These are phyloP conservation scores for Eupithecia subfuscata DNA, from an alignment of 2,888 invertebrate species.

Conservation along the genomic window DNA sequence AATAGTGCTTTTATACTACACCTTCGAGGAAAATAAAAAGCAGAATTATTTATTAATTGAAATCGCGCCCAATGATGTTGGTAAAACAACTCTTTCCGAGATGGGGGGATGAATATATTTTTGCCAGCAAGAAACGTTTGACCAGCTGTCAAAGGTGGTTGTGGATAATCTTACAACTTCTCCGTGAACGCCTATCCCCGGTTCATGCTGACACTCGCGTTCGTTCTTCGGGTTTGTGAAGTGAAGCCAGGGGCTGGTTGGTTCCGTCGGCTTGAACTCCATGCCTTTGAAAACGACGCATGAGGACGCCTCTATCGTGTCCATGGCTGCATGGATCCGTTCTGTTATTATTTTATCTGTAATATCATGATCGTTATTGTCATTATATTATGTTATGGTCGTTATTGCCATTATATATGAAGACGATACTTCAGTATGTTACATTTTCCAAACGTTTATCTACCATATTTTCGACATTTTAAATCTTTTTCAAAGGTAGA, in stretches of 20 bases:
- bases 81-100: too few species aligned
- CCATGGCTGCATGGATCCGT: conserved; percentile 55
- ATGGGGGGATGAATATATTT: too few species aligned
- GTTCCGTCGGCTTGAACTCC: conserved; percentile 13
- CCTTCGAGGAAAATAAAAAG: too few species aligned
- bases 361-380: not conserved
- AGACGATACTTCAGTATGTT: too few species aligned
- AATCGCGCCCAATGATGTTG: too few species aligned
- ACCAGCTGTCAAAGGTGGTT: not conserved
- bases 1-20: too few species aligned
- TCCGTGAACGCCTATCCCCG: conserved; percentile 38
- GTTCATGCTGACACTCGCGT: conserved; percentile 61
- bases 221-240: conserved; percentile 57
- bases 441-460: too few species aligned
- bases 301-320: conserved; percentile 55
- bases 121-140: not conserved
- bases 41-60: too few species aligned
- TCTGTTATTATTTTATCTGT: conserved; percentile 52
- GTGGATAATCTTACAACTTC: conserved; percentile 58
- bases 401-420: not conserved
- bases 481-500: not conserved
- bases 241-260: conserved; percentile 53
- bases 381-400: not conserved
- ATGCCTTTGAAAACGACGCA: conserved; percentile 60
- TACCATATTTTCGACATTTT: too few species aligned